Evolutionary conservation across 53 echinoderm and acorn worm species (phyloP).

Genomic region (Holothuria leucospilota): DNA sequence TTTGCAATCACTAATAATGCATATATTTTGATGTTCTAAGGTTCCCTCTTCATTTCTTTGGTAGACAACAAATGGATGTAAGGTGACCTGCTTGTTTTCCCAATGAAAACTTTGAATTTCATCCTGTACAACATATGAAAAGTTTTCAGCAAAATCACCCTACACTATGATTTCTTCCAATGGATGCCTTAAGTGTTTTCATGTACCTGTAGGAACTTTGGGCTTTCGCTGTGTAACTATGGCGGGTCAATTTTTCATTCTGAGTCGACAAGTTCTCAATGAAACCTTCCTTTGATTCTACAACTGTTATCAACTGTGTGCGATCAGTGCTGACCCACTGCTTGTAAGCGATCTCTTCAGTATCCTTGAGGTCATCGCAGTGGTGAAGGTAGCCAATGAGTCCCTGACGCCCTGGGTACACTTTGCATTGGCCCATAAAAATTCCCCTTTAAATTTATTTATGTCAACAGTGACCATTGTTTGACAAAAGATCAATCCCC

Average conservation of each 20-base stretch:
- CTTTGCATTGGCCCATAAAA: constrained; percentile 47
- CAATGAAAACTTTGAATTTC: constrained; percentile 74
- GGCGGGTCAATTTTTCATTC: constrained; percentile 54
- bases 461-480: too few relatives aligned
- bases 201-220: constrained; percentile 62
- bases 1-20: constrained; percentile 61
- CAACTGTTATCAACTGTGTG: constrained; percentile 39
- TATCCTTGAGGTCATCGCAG: constrained; percentile 37
- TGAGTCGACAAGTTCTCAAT: constrained; percentile 52
- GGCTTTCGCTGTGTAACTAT: constrained; percentile 56
- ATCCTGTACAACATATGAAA: constrained; percentile 64
- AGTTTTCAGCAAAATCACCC: constrained; percentile 75
- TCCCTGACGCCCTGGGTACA: constrained; percentile 25
- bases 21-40: constrained; percentile 52
- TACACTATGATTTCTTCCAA: constrained; percentile 57
- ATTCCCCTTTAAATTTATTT: too few relatives aligned
- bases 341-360: constrained; percentile 50
- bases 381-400: not conserved
- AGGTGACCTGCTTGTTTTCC: constrained; percentile 67
- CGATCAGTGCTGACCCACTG: constrained; percentile 58
- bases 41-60: constrained; percentile 22
- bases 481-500: too few relatives aligned
- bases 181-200: constrained; percentile 52
- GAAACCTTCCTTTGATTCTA: constrained; percentile 39
- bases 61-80: constrained; percentile 68